Evolutionary conservation across 2,113 vertebrate genomes (phyloP), one percentile per base, ranked within the genome.

Genomic region (Engraulis encrasicolus): DNA sequence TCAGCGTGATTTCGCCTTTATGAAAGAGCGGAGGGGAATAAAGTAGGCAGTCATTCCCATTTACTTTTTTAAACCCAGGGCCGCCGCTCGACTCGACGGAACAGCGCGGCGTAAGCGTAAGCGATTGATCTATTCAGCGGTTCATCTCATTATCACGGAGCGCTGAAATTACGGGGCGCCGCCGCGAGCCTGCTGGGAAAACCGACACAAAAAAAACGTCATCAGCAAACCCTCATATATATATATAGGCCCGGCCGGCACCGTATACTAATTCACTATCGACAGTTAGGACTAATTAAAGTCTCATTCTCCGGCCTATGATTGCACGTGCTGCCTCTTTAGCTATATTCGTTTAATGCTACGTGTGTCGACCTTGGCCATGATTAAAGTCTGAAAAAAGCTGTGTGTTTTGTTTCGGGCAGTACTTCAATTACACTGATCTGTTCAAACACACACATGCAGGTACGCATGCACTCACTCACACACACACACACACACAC

Each of bases 71-170:
- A n/a, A 34, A 74, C 31, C 27, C 66, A 36, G 14, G 61, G 14
- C 66, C 15, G 66, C n/a, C n/a, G n/a, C n/a, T n/a, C n/a, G n/a
- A n/a, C 66, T 74, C 15, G 66, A 74, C 27, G 34, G 66, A 74
- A 31, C 66, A 74, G 66, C n/a, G n/a, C n/a, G n/a, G n/a, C n/a
- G n/a, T n/a, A n/a, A n/a, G n/a, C 66, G 11, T 15, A 14, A 74
- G 66, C 66, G 66, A 74, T 74, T 74, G 66, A 74, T 74, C 66
- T 27, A 74, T 74, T 74, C 66, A 74, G 14, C 27, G 66, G 66
- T 74, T 74, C 66, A 74, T 31, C 66, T 74, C 66, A 74, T 74
- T 74, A 31, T 74, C 66, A 74, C 66, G 14, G 23, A 14, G 31
- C 15, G 12, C 66, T 74, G 23, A 61, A 61, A 74, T 74, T 31